Percentiles rank a stretch among this genome's conserved stretches.
Conservation (phyloP, 1,140 invertebrate genomes). For the Rhyzopertha dominica region DNA sequence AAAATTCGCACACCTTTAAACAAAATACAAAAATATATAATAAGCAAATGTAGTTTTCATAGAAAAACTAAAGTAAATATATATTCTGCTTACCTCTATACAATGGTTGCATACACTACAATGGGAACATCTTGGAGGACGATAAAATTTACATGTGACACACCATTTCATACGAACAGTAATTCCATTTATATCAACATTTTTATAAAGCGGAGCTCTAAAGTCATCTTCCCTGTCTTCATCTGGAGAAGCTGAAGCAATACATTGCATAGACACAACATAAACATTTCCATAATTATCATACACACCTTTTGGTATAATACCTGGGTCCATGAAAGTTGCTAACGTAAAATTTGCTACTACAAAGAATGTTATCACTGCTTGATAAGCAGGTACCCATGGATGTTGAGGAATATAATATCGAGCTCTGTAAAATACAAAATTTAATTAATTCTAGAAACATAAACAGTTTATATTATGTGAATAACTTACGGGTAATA, state of each 20-base stretch:
- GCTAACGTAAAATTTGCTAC: slow-evolving; percentile 97
- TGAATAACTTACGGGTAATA: slow-evolving; percentile 86
- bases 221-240: slow-evolving; percentile 97
- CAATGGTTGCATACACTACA: slow-evolving; percentile 99
- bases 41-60: slow-evolving; percentile 1
- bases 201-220: slow-evolving; percentile 94
- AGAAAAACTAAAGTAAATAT: neutral
- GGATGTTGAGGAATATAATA: slow-evolving; percentile 75
- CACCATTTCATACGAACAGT: slow-evolving; percentile 99
- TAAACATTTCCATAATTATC: slow-evolving; percentile 7
- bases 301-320: slow-evolving; percentile 90
- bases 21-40: slow-evolving; percentile 3
- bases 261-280: slow-evolving; percentile 8
- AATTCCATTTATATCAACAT: slow-evolving; percentile 96
- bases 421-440: slow-evolving; percentile 70
- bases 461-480: slow-evolving; percentile 22
- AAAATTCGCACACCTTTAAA: neutral
- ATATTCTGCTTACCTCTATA: slow-evolving; percentile 77
- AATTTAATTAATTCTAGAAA: slow-evolving; percentile 24
- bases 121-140: slow-evolving; percentile 96
- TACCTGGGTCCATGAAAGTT: slow-evolving; percentile 99
- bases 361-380: slow-evolving; percentile 93
- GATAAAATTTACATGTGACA: slow-evolving; percentile 98
- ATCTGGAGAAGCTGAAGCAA: slow-evolving; percentile 80
- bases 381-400: slow-evolving; percentile 90